These are phyloP conservation scores for Aporophyla lueneburgensis DNA, from an alignment of 2,888 invertebrate species.

Conservation along the genomic window DNA sequence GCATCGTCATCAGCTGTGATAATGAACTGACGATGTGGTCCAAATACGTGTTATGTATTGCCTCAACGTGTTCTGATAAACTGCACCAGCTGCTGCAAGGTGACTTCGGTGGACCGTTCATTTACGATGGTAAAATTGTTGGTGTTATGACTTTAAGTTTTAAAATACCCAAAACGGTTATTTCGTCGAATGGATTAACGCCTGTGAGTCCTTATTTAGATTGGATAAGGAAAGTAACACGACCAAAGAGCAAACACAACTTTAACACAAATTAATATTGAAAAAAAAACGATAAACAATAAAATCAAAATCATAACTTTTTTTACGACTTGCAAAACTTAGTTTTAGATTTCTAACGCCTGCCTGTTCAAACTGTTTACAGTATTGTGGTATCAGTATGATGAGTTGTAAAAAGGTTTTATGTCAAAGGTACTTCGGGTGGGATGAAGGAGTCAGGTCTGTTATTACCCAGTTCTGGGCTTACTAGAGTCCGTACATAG, in stretches of 20 bases:
- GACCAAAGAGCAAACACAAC: neutral
- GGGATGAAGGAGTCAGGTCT: neutral
- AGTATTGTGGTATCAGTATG: neutral
- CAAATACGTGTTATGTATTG: constrained; percentile 36
- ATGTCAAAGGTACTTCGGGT: neutral
- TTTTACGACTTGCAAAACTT: neutral
- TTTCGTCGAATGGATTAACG: constrained; percentile 51
- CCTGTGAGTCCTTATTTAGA: constrained; percentile 42
- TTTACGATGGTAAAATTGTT: constrained; percentile 30
- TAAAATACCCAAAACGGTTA: constrained; percentile 21
- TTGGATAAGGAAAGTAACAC: constrained; percentile 27
- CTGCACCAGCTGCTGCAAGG: constrained; percentile 46
- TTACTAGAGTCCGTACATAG: neutral
- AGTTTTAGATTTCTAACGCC: neutral
- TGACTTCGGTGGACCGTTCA: constrained; percentile 45
- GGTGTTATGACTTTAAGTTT: constrained; percentile 39
- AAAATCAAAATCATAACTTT: constrained; percentile 9
- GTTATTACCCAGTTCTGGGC: neutral
- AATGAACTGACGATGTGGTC: constrained; percentile 44
- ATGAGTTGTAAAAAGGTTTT: neutral
- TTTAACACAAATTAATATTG: too few relatives aligned
- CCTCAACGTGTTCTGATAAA: constrained; percentile 30
- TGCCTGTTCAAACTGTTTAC: neutral
- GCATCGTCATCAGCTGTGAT: constrained; percentile 34
- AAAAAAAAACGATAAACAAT: neutral